Evolutionary conservation across 2,888 invertebrate genomes (phyloP), one percentile per base, ranked within the genome.

Genomic region (Harpagoxenus sublaevis): DNA sequence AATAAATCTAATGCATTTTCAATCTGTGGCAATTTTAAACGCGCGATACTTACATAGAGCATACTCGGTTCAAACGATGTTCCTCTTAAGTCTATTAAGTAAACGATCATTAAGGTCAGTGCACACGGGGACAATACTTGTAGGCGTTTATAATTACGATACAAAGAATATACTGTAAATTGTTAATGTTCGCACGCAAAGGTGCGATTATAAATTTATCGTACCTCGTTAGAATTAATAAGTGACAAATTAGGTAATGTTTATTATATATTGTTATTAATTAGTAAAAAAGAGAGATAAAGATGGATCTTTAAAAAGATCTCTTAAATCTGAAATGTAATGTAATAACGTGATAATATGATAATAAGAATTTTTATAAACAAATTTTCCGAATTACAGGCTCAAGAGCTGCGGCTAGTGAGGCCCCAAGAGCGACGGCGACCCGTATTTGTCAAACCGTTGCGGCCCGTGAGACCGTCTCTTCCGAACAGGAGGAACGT

Each of bases 401-500:
- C 95, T 18, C 92, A 94, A 74, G 95, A 94, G 84, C 85, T 95
- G 51, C 92, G 93, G 79, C 89, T 92, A 79, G 66, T 91, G 6
- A 92, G 92, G 42, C 92, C 92, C 0, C 90, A 85, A n/a, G 90
- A 87, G 68, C 89, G 90, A 78, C 92, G 94, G 75, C 93, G 93
- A 10, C 92, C 93, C 39, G 84, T 89, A 53, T 93, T 92, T 78
- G 87, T 93, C 23, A 90, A 91, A 8, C 87, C 88, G 5, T 75
- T 90, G 23, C 57, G 79, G 0, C 78, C 87, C 0, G 79, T 90
- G 53, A 90, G 93, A 62, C 89, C 91, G 4, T 86, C 91, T 5
- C 65, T 87, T 5, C 83, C 90, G 28, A 95, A 94, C 84, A 87
- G 95, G 82, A 91, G 95, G 84, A 94, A 94, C 84, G 93, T 94